Evolutionary conservation across 2,113 vertebrate species (phyloP), one percentile per base, ranked within the genome.

Genomic region (Boulengeromyrus knoepffleri): DNA sequence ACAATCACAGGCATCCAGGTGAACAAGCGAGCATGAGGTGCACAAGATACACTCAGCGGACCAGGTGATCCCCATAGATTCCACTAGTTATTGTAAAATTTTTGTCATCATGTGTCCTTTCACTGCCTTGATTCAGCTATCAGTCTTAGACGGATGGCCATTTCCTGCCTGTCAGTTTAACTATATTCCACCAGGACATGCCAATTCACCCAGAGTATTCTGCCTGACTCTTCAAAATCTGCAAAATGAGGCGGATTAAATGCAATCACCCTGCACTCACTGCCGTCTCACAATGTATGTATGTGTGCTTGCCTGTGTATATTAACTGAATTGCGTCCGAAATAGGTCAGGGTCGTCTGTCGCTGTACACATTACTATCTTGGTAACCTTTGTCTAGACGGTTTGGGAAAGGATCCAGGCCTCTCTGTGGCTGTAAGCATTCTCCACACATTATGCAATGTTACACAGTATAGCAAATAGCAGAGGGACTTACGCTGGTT

Each of bases 331-430:
- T 31, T 83, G 45, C 5, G 49, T 90, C 84, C 49, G 45, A 90
- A 90, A 66, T 90, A 42, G 90, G 90, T 90, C 90, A 90, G 39
- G 90, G 90, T 49, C 42, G 58, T 66, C 88, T 31, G 27, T 47
- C 53, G 13, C 27, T 89, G 77, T 36, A 88, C 27, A 89, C 87
- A 85, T 62, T 46, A 90, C 52, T 90, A 89, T 90, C 87, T 89
- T 66, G 45, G 45, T 85, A 89, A 89, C 90, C 90, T 90, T 90
- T 90, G 90, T 85, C 90, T 90, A 90, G 90, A 89, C 88, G 39
- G 77, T 45, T 24, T 17, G 50, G 87, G 70, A 46, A 56, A 31
- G 87, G 17, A 90, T 86, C 87, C 86, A 88, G 62, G 39, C 62
- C 87, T 62, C 42, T 42, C 70, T 42, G 74, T 66, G 52, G 31